Evolutionary conservation across 2,113 vertebrate species (phyloP).

Genomic region (Rhinoptilus africanus): DNA sequence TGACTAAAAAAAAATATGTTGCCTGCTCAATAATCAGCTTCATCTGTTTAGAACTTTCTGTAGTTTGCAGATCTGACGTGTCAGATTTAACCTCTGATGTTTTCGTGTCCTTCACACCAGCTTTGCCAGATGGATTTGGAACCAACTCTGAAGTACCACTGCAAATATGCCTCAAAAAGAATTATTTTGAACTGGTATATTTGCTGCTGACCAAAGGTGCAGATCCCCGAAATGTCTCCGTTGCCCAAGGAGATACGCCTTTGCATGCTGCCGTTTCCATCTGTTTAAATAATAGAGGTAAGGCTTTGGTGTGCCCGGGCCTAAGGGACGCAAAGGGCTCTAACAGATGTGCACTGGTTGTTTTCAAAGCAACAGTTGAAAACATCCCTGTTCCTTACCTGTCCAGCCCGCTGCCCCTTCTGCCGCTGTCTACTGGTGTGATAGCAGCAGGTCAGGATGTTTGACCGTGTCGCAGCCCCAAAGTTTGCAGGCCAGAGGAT

Average conservation of each 20-base stretch:
- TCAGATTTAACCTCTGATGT: neutral
- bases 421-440: neutral
- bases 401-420: neutral
- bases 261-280: conserved; percentile 78
- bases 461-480: neutral
- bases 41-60: neutral
- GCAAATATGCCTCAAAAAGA: conserved; percentile 54
- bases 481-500: neutral
- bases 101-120: conserved; percentile 33
- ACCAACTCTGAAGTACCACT: conserved; percentile 57
- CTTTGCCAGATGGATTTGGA: conserved; percentile 49
- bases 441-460: neutral
- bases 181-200: conserved; percentile 70
- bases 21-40: neutral
- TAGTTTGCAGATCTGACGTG: neutral
- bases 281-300: conserved; percentile 72
- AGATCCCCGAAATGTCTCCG: conserved; percentile 53
- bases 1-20: neutral
- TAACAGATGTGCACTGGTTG: accelerated
- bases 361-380: neutral
- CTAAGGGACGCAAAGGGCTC: neutral
- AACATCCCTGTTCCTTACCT: neutral
- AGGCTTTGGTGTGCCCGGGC: neutral
- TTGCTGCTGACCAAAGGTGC: conserved; percentile 74
- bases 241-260: conserved; percentile 74